Percentiles rank a stretch among this genome's conserved stretches.
Conservation (phyloP, 2,797 vertebrate species). For the Onychomys leucogaster region DNA sequence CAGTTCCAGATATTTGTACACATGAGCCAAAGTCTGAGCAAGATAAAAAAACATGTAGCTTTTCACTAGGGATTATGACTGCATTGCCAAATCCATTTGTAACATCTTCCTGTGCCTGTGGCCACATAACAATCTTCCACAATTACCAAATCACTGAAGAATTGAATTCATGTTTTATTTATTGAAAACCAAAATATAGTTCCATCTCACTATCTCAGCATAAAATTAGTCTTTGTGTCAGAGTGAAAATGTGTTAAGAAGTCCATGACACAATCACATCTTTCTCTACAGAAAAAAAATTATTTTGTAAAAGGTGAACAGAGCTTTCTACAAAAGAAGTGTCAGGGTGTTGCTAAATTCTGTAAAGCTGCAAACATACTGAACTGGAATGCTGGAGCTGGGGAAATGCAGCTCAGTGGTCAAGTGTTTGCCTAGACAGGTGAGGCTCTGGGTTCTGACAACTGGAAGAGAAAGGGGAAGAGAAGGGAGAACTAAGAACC, state of each 20-base stretch:
- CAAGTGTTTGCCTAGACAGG: neutral
- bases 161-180: constrained; percentile 32
- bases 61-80: constrained; percentile 49
- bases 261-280: neutral
- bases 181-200: constrained; percentile 49
- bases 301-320: neutral
- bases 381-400: neutral
- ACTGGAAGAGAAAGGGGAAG: neutral
- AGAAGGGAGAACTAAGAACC: neutral
- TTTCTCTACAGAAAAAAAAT: neutral
- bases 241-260: constrained; percentile 47
- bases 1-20: constrained; percentile 70
- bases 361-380: neutral
- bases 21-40: constrained; percentile 51
- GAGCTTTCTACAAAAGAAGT: constrained; percentile 23
- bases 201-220: constrained; percentile 2
- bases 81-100: constrained; percentile 30
- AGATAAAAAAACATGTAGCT: constrained; percentile 34
- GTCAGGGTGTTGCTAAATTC: neutral
- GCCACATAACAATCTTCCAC: constrained; percentile 42
- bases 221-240: neutral
- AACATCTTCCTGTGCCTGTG: constrained; percentile 16
- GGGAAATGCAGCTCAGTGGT: neutral
- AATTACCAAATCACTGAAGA: constrained; percentile 39
- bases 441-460: neutral